A percentile compares a stretch with the other conserved stretches of the same genome.
Conservation (phyloP, 2,113 vertebrate genomes). For the Nibea albiflora region DNA sequence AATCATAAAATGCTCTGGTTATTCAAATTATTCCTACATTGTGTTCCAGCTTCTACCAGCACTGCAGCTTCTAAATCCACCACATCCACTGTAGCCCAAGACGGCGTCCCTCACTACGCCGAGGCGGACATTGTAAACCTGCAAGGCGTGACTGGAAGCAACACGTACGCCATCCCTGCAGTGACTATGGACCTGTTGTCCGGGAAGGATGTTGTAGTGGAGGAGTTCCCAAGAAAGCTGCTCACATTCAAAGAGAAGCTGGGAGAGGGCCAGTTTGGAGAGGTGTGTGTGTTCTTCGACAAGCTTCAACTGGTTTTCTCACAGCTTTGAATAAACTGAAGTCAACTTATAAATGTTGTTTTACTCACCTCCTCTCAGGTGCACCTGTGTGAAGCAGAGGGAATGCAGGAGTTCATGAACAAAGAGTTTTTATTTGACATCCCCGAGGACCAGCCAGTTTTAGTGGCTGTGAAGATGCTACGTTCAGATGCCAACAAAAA, state of each 20-base stretch:
- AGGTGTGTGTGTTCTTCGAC: constrained; percentile 84
- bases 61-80: constrained; percentile 82
- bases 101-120: constrained; percentile 95
- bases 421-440: constrained; percentile 90
- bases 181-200: constrained; percentile 96
- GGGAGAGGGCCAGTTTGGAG: constrained; percentile 98
- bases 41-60: constrained; percentile 82
- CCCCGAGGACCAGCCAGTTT: constrained; percentile 82
- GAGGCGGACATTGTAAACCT: constrained; percentile 98
- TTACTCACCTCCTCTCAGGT: constrained; percentile 83
- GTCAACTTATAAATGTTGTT: not conserved
- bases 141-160: constrained; percentile 95
- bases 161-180: constrained; percentile 96
- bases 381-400: constrained; percentile 96
- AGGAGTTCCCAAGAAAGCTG: constrained; percentile 95
- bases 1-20: not conserved
- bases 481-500: constrained; percentile 98
- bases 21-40: not conserved
- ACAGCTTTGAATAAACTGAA: not conserved
- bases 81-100: constrained; percentile 78
- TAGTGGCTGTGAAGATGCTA: constrained; percentile 99
- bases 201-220: constrained; percentile 92
- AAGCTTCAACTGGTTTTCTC: not conserved
- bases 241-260: constrained; percentile 97
- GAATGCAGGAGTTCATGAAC: constrained; percentile 93